A percentile compares a stretch with the other conserved stretches of the same genome.
phyloP scores from a whole-genome alignment of 2,888 invertebrate genomes.

The Tillus elongatus region DNA sequence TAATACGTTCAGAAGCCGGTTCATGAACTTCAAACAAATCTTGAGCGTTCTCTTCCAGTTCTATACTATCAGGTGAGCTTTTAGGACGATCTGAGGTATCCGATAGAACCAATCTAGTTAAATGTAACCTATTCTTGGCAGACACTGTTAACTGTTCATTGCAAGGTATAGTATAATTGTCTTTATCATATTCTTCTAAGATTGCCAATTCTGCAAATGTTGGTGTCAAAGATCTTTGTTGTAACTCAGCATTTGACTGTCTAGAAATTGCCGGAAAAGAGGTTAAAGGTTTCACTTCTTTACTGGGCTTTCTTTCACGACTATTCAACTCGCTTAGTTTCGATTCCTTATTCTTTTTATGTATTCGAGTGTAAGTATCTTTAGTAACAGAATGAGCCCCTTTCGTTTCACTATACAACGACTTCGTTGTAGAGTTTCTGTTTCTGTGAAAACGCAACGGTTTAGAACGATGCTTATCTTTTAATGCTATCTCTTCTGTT shows the following conservation, averaged over 20 bases:
- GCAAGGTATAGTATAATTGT: constrained; percentile 11
- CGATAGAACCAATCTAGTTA: constrained; percentile 34
- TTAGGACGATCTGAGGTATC: constrained; percentile 36
- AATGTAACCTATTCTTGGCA: constrained; percentile 28
- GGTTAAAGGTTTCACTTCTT: not conserved
- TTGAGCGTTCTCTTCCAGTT: constrained; percentile 35
- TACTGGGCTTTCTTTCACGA: not conserved
- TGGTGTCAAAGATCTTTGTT: constrained; percentile 18
- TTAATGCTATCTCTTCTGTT: constrained; percentile 34
- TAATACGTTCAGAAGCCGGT: constrained; percentile 27
- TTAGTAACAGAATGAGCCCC: constrained; percentile 26
- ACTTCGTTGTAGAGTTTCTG: constrained; percentile 15
- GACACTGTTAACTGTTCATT: constrained; percentile 18
- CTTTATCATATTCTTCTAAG: constrained; percentile 18
- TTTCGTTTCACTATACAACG: constrained; percentile 25
- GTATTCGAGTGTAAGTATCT: constrained; percentile 26
- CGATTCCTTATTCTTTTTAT: constrained; percentile 19
- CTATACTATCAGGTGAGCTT: constrained; percentile 37
- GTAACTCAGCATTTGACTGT: not conserved
- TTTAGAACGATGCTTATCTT: constrained; percentile 37
- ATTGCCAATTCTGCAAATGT: constrained; percentile 19
- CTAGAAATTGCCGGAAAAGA: not conserved
- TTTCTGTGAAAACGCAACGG: constrained; percentile 11
- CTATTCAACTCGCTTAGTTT: not conserved
- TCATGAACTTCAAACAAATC: constrained; percentile 37